Evolutionary conservation across 2,113 vertebrate genomes (phyloP).

Genomic region (Otis tarda): DNA sequence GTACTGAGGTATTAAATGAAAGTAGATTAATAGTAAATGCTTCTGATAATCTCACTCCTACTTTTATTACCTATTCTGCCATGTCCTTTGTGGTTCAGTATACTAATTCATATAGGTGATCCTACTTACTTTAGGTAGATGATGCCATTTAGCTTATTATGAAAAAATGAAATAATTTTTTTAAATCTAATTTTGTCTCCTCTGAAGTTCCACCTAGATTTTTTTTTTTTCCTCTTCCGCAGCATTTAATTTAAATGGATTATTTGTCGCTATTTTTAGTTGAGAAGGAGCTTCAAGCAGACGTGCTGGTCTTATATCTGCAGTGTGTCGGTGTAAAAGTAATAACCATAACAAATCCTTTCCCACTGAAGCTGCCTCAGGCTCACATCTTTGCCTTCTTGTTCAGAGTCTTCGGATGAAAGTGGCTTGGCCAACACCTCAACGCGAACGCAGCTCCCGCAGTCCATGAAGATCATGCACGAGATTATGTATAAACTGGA

Average conservation of each 20-base stretch:
- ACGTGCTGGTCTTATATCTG: background rate
- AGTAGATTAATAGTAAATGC: background rate
- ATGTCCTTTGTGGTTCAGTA: background rate
- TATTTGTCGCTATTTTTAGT: background rate
- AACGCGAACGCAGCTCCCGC: conserved; percentile 87
- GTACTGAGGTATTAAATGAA: background rate
- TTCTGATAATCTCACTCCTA: background rate
- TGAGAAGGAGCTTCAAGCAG: conserved; percentile 21
- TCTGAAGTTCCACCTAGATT: background rate
- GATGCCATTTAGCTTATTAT: background rate
- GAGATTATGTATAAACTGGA: conserved; percentile 99
- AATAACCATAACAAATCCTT: background rate
- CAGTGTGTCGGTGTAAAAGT: background rate
- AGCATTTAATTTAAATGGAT: background rate
- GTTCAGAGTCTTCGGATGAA: conserved; percentile 91
- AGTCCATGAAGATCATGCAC: conserved; percentile 99
- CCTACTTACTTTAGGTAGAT: background rate
- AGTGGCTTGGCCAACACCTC: conserved; percentile 88
- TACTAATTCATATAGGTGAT: background rate
- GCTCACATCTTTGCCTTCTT: conserved; percentile 4
- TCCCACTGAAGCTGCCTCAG: background rate
- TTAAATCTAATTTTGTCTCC: background rate
- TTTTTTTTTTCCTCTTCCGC: background rate
- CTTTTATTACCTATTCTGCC: background rate
- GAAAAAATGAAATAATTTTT: background rate